Evolutionary conservation across 2,888 invertebrate species (phyloP).

Genomic region (Meliscaeva auricollis): DNA sequence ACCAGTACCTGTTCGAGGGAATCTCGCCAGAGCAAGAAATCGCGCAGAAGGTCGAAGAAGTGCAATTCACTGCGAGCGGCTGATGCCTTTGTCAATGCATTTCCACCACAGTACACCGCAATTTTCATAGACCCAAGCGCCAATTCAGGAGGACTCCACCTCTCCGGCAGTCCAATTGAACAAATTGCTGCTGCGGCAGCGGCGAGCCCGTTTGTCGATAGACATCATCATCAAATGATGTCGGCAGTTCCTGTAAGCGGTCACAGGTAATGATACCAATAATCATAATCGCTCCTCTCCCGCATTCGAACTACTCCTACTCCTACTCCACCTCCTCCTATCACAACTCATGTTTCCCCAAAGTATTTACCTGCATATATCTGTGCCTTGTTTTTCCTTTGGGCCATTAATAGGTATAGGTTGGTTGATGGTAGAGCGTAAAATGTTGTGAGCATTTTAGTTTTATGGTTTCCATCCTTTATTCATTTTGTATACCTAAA

Average conservation of each 20-base stretch:
- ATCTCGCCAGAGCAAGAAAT: slow-evolving; percentile 80
- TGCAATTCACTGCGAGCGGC: slow-evolving; percentile 77
- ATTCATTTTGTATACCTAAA: slow-evolving; percentile 46
- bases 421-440: neutral
- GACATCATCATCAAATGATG: slow-evolving; percentile 66
- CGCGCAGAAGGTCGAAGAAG: slow-evolving; percentile 81
- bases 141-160: slow-evolving; percentile 53
- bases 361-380: too few species aligned
- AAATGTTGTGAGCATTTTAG: slow-evolving; percentile 51
- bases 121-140: slow-evolving; percentile 80
- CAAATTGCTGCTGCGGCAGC: slow-evolving; percentile 71
- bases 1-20: slow-evolving; percentile 80
- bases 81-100: slow-evolving; percentile 77
- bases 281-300: slow-evolving; percentile 61
- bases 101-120: slow-evolving; percentile 82
- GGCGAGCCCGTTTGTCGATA: slow-evolving; percentile 68
- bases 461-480: slow-evolving; percentile 69
- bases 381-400: slow-evolving; percentile 28
- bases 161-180: slow-evolving; percentile 61
- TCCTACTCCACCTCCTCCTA: neutral
- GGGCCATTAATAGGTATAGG: slow-evolving; percentile 56
- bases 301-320: neutral
- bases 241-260: slow-evolving; percentile 63
- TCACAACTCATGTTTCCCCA: slow-evolving; percentile 6
- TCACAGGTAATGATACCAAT: slow-evolving; percentile 75